Evolutionary conservation across 30 jellyfish, hydroid and myxozoan species (phyloP), one percentile per base, ranked within the genome.

Genomic region (Cassiopea andromeda): DNA sequence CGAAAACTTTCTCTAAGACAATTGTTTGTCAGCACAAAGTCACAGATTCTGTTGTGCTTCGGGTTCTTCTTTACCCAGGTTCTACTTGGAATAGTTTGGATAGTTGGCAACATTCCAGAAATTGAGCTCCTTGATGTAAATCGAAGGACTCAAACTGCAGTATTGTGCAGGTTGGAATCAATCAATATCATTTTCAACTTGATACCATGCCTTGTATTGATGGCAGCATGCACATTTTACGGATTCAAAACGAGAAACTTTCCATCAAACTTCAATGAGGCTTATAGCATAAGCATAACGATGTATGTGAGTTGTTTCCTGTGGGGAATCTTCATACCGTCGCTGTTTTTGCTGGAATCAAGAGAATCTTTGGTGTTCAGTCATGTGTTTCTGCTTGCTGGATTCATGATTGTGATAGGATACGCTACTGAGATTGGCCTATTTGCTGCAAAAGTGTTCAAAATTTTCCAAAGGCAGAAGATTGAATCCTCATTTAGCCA

Each of bases 201-300:
- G 27, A 48, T 89, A 38, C 91, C 96, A 1, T 92, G 98, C 46
- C 70, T 87, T 44, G 88, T 91, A 44, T 61, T 96, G 48, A 96
- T 96, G 97, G 82, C 91, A 1, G 90, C 91, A 1, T 84, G 99
- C 57, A 92, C 99, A 46, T 75, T 77, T 13, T 96, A 76, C 78
- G 98, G 98, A 59, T 96, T 59, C 92, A 92, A 92, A 88, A 96
- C 98, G 50, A 78, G 99, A 69, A 96, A 96, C 17, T 81, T 96
- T 27, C 99, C 99, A 1, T 92, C 96, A 16, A 89, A 85, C 59
- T 92, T 84, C 94, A 96, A 92, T 69, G 99, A 96, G 64, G 84
- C 97, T 18, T 78, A 83, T 45, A 92, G 88, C 84, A 96, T 92
- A 57, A 94, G 97, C 82, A 73, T 96, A 1, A 89, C 99, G 44